These are phyloP conservation scores for Trichonephila inaurata DNA, from an alignment of 1,140 invertebrate genomes.

Conservation along the genomic window DNA sequence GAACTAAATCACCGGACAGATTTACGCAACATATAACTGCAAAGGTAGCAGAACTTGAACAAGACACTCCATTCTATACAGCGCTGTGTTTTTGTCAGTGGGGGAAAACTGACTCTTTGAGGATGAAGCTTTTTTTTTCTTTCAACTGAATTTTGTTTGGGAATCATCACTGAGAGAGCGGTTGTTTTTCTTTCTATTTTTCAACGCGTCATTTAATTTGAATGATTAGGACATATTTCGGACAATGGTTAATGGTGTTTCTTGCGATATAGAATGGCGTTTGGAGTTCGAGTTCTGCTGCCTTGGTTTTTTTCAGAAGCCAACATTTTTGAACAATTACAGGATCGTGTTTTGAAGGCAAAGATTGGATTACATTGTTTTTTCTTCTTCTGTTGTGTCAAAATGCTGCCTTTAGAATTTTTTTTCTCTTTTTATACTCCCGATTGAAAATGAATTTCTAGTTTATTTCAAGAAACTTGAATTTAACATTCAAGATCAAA, in stretches of 20 bases:
- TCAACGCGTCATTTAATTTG: not conserved
- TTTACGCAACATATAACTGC: not conserved
- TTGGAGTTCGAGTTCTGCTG: slow-evolving; percentile 31
- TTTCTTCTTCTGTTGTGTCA: not conserved
- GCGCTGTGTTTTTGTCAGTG: not conserved
- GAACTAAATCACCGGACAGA: not conserved
- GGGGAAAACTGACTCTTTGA: not conserved
- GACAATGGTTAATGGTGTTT: not conserved
- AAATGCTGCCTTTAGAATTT: not conserved
- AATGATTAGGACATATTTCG: not conserved
- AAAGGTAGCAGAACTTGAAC: slow-evolving; percentile 34
- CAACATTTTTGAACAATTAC: slow-evolving; percentile 50
- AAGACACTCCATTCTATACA: not conserved
- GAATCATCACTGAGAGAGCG: not conserved
- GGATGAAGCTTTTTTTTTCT: not conserved
- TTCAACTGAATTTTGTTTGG: not conserved
- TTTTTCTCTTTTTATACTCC: not conserved
- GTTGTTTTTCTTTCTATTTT: not conserved
- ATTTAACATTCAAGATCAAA: no score
- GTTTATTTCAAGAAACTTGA: no score
- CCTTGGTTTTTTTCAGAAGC: slow-evolving; percentile 34
- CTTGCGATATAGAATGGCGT: not conserved
- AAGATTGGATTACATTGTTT: not conserved
- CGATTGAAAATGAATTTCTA: no score
- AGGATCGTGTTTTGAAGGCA: slow-evolving; percentile 24